Evolutionary conservation across 2,113 vertebrate genomes (phyloP).

Genomic region (Psilopsiagon aurifrons): DNA sequence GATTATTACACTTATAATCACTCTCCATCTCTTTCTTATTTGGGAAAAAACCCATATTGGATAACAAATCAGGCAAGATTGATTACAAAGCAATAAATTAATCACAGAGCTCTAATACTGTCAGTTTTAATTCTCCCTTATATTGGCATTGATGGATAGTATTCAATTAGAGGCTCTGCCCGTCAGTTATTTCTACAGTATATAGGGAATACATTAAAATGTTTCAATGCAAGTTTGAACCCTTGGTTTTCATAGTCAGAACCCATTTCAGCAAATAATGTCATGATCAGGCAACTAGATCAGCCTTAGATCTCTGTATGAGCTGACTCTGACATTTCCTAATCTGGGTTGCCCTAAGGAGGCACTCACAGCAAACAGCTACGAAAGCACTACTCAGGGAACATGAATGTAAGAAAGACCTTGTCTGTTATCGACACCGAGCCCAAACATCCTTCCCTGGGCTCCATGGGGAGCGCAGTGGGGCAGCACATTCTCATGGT

Average conservation of each 20-base stretch:
- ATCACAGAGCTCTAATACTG: slow-evolving; percentile 12
- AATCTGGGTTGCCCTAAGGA: not conserved
- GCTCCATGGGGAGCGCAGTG: rapidly evolving
- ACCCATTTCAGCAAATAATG: not conserved
- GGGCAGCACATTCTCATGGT: rapidly evolving
- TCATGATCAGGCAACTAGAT: not conserved
- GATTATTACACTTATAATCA: slow-evolving; percentile 6
- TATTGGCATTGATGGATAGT: slow-evolving; percentile 26
- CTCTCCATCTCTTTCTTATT: not conserved
- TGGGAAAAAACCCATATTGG: not conserved
- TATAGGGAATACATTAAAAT: not conserved
- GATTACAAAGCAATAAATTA: slow-evolving; percentile 60
- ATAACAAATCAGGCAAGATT: slow-evolving; percentile 8
- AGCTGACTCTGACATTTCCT: not conserved
- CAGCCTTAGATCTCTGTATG: not conserved
- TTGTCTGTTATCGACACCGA: not conserved
- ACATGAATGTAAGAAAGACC: rapidly evolving
- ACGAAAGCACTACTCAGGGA: not conserved
- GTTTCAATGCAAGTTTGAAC: not conserved
- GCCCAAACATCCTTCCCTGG: not conserved
- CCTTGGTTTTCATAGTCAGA: not conserved
- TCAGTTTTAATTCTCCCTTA: slow-evolving; percentile 45
- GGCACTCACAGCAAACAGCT: not conserved
- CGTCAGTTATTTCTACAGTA: not conserved
- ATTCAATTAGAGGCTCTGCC: not conserved